phyloP scores from a whole-genome alignment of 2,888 invertebrate genomes.

The Drosophila mimica region DNA sequence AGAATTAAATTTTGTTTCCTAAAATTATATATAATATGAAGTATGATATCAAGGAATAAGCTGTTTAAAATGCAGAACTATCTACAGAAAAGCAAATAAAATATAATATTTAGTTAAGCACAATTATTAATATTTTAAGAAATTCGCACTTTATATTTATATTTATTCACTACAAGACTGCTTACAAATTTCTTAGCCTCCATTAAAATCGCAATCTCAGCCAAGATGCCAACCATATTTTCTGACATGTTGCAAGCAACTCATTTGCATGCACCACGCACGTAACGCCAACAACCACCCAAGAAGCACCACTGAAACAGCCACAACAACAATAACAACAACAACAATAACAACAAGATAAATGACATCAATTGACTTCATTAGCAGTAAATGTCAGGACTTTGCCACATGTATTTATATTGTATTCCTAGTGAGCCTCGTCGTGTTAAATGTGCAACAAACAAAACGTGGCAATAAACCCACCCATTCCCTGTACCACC shows the following conservation, averaged over 20 bases:
- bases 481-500: background rate
- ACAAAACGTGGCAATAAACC: constrained; percentile 41
- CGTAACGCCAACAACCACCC: constrained; percentile 2
- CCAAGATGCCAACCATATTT: constrained; percentile 25
- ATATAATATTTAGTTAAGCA: too few species aligned
- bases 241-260: constrained; percentile 33
- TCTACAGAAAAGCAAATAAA: too few species aligned
- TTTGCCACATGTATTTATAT: constrained; percentile 12
- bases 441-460: constrained; percentile 68
- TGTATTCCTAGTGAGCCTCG: constrained; percentile 39
- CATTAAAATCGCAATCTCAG: constrained; percentile 8
- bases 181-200: background rate
- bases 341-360: constrained; percentile 64
- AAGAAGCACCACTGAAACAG: constrained; percentile 6
- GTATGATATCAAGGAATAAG: too few species aligned
- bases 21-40: too few species aligned
- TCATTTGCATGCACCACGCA: constrained; percentile 28
- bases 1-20: too few species aligned
- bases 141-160: background rate
- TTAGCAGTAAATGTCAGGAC: constrained; percentile 81
- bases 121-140: too few species aligned
- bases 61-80: too few species aligned
- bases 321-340: constrained; percentile 33
- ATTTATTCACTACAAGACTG: background rate
- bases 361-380: constrained; percentile 84